These are phyloP conservation scores for Tupaia tana DNA, from an alignment of 2,113 vertebrate species.

Conservation along the genomic window DNA sequence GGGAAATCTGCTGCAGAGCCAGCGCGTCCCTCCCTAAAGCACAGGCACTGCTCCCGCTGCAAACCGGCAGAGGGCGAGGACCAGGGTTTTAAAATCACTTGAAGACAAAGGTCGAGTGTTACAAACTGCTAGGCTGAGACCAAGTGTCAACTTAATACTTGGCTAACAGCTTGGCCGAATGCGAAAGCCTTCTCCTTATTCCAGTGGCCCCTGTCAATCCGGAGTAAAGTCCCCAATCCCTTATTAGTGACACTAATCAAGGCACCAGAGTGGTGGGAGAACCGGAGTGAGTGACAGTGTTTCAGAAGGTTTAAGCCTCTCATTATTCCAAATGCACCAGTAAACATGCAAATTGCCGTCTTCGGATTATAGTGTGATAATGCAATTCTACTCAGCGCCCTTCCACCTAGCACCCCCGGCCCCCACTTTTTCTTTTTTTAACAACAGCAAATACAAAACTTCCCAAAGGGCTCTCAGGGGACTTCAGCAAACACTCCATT, in stretches of 20 bases:
- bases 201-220: not conserved
- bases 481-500: slow-evolving; percentile 51
- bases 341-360: slow-evolving; percentile 62
- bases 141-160: not conserved
- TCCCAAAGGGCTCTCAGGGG: slow-evolving; percentile 56
- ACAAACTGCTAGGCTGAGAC: not conserved
- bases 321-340: slow-evolving; percentile 51
- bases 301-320: slow-evolving; percentile 51
- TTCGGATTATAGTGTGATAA: slow-evolving; percentile 11
- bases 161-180: not conserved
- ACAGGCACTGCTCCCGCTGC: not conserved
- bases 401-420: not conserved
- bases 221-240: not conserved
- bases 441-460: slow-evolving; percentile 54
- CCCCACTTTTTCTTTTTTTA: not conserved
- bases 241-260: slow-evolving; percentile 31
- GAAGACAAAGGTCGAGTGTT: slow-evolving; percentile 52
- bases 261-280: slow-evolving; percentile 11
- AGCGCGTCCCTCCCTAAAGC: not conserved
- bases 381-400: slow-evolving; percentile 56
- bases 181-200: not conserved
- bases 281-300: slow-evolving; percentile 38
- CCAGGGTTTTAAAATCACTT: slow-evolving; percentile 4
- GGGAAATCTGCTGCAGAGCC: not conserved
- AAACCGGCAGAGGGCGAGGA: not conserved